Evolutionary conservation across 92 coral and sea anemone species (phyloP).

Genomic region (Epizoanthus scotinus): DNA sequence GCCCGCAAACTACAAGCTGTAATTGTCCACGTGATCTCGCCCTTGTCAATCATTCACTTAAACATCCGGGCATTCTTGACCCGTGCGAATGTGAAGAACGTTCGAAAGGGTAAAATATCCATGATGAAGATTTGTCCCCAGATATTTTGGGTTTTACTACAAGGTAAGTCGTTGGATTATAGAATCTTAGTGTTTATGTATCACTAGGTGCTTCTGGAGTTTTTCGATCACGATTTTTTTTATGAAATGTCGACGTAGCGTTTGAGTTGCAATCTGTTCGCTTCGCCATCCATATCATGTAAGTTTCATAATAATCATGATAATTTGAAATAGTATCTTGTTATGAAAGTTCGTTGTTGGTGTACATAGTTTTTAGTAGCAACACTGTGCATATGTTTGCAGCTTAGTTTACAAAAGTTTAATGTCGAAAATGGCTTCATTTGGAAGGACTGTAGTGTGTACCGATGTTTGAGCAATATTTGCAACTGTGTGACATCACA

Average conservation of each 20-base stretch:
- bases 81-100: conserved; percentile 11
- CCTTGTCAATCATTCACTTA: conserved; percentile 28
- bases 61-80: conserved; percentile 33
- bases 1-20: background rate
- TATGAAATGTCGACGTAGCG: conserved; percentile 17
- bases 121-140: background rate
- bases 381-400: background rate
- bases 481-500: conserved; percentile 7
- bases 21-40: conserved; percentile 36
- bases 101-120: background rate
- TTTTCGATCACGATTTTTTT: conserved; percentile 5
- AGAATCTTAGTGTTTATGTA: background rate
- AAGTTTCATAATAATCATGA: too few species aligned
- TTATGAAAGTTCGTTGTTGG: background rate
- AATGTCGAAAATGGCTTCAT: background rate
- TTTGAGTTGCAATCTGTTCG: conserved; percentile 25
- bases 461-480: background rate
- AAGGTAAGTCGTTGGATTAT: conserved; percentile 12
- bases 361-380: background rate
- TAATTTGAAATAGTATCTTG: conserved; percentile 36
- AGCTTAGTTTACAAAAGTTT: conserved; percentile 24
- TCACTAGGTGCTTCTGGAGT: background rate
- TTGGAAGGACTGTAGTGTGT: background rate
- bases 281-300: conserved; percentile 2
- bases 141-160: background rate